A percentile compares a stretch with the other conserved stretches of the same genome.
phyloP scores from a whole-genome alignment of 30 jellyfish, hydroid and myxozoan genomes.

The Chrysaora quinquecirrha region DNA sequence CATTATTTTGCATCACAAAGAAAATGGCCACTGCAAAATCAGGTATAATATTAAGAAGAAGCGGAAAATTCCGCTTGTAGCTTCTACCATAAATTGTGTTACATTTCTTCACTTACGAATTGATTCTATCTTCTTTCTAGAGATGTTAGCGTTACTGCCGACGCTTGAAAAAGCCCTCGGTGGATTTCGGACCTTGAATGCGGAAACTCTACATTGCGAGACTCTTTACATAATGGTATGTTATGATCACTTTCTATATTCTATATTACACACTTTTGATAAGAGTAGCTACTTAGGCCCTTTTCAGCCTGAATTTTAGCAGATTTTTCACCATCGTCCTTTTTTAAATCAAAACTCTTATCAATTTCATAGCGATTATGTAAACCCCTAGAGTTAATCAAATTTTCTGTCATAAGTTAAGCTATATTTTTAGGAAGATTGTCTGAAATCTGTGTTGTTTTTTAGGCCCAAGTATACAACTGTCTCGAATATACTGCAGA shows the following conservation, averaged over 20 bases:
- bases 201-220: constrained; percentile 27
- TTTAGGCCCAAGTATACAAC: constrained; percentile 51
- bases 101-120: too few relatives aligned
- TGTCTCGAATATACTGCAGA: constrained; percentile 37
- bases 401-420: neutral
- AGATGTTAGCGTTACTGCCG: constrained; percentile 18
- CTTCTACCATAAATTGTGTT: too few relatives aligned
- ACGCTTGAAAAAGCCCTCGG: constrained; percentile 20
- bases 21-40: neutral
- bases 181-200: constrained; percentile 16
- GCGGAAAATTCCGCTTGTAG: too few relatives aligned
- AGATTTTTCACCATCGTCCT: neutral
- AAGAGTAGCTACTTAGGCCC: neutral
- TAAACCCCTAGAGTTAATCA: neutral
- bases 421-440: neutral
- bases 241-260: neutral
- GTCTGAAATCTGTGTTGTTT: neutral
- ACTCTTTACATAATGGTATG: constrained; percentile 34
- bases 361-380: too few relatives aligned
- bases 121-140: neutral
- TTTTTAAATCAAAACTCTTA: neutral
- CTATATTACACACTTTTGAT: neutral
- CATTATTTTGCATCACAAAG: neutral
- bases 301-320: neutral
- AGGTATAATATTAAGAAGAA: neutral